Evolutionary conservation across 1,140 invertebrate species (phyloP), one percentile per base, ranked within the genome.

Genomic region (Sarcophaga bullata): DNA sequence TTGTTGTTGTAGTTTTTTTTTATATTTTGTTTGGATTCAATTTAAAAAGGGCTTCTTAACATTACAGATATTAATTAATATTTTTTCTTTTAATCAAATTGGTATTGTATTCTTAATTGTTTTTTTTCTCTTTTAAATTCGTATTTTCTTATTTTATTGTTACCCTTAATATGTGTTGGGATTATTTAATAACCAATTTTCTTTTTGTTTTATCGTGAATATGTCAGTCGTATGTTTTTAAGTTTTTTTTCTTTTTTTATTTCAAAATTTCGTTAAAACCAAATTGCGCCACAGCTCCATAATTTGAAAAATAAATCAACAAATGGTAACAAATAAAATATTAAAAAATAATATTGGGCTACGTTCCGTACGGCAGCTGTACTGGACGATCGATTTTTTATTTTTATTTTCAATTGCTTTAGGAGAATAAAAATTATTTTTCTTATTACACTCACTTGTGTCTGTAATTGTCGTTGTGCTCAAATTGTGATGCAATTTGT

Each of bases 401-500:
- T 58, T 58, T 58, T n/a, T 58, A 13, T 58, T 19, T 68, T 19
- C 10, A 19, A 25, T 19, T 25, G 50, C 19, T 19, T 37, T 37
- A 37, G 25, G 25, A 37, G 25, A 37, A 37, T 68, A 68, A 68
- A 62, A 15, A 37, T n/a, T 68, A 1, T 17, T 68, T 68, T 17
- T 68, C 4, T 8, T 68, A 19, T 68, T 68, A 15, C n/a, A 68
- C 62, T 68, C 62, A 68, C 54, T 62, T 62, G 17, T 37, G 25
- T 4, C 25, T 37, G 25, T 37, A 2, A 4, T 37, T 37, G 25
- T 37, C 58, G 8, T n/a, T n/a, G 11, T 50, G n/a, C 13, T 15
- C 13, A 68, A 68, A 15, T 68, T 7, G 62, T 68, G 62, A 68
- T 68, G 62, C 62, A 68, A 68, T 68, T 68, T 68, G 0, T 68